These are phyloP conservation scores for Ariopsis seemanni DNA, from an alignment of 2,113 vertebrate genomes.

Conservation along the genomic window DNA sequence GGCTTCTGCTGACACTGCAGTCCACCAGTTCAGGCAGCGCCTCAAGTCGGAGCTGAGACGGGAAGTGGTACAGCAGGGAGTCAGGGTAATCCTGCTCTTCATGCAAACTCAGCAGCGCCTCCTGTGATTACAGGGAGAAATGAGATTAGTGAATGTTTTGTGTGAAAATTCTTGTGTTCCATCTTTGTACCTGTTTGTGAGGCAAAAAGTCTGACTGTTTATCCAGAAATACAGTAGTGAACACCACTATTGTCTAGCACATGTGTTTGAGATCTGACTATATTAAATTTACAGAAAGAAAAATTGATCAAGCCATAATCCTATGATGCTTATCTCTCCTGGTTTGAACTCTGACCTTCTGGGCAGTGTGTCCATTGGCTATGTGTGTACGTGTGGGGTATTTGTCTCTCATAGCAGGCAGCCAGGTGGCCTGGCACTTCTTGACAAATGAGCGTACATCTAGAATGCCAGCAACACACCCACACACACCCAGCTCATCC, in stretches of 20 bases:
- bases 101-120: conserved; percentile 73
- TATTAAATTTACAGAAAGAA: background rate
- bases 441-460: conserved; percentile 77
- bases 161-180: background rate
- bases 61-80: conserved; percentile 81
- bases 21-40: conserved; percentile 76
- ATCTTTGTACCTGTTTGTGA: background rate
- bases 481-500: conserved; percentile 78
- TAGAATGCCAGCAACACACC: conserved; percentile 75
- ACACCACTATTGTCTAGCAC: background rate
- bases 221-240: background rate
- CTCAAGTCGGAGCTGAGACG: conserved; percentile 81
- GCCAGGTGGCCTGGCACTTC: conserved; percentile 77
- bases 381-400: conserved; percentile 64
- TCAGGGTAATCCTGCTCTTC: conserved; percentile 76
- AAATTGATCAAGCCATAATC: background rate
- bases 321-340: background rate
- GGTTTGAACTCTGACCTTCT: conserved; percentile 62
- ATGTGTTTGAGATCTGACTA: background rate
- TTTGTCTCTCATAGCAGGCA: conserved; percentile 77
- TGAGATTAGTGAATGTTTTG: background rate
- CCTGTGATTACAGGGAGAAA: conserved; percentile 58
- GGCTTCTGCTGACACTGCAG: conserved; percentile 74
- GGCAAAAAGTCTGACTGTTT: background rate
- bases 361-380: conserved; percentile 50